These are phyloP conservation scores for Paracanthobrama guichenoti DNA, from an alignment of 2,113 vertebrate species.

Conservation along the genomic window DNA sequence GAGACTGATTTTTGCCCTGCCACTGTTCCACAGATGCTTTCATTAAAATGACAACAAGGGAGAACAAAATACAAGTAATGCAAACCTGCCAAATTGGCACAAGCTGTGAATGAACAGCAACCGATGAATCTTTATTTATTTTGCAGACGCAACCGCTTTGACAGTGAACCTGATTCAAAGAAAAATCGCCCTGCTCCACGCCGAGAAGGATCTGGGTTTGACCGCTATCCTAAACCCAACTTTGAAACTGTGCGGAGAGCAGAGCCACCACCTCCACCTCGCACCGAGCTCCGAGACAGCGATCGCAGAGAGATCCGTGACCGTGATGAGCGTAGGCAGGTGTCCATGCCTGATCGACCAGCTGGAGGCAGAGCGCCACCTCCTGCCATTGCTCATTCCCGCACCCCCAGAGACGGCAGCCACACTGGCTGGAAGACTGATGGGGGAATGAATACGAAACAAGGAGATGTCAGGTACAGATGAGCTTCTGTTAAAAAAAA, in stretches of 20 bases:
- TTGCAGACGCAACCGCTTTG: constrained; percentile 87
- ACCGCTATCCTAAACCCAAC: constrained; percentile 85
- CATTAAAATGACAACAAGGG: not conserved
- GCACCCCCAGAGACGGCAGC: constrained; percentile 82
- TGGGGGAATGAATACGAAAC: constrained; percentile 79
- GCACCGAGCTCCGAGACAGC: constrained; percentile 83
- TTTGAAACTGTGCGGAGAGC: constrained; percentile 86
- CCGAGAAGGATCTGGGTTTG: constrained; percentile 84
- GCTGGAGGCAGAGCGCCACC: constrained; percentile 69
- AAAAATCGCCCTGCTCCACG: constrained; percentile 84
- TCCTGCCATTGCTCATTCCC: constrained; percentile 79
- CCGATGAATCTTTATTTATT: not conserved
- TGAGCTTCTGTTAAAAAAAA: not conserved
- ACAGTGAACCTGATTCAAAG: constrained; percentile 86
- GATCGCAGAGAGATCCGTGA: constrained; percentile 86
- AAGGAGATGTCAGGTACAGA: constrained; percentile 86
- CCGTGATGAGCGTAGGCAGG: constrained; percentile 85
- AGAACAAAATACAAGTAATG: not conserved
- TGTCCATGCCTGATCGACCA: constrained; percentile 83
- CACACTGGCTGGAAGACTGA: constrained; percentile 87
- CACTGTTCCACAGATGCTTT: not conserved
- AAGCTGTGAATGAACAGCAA: not conserved
- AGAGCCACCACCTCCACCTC: constrained; percentile 76
- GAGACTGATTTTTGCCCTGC: not conserved
- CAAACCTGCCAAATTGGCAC: not conserved